These are phyloP conservation scores for Coboldia fuscipes DNA, from an alignment of 1,140 invertebrate species.

Conservation along the genomic window DNA sequence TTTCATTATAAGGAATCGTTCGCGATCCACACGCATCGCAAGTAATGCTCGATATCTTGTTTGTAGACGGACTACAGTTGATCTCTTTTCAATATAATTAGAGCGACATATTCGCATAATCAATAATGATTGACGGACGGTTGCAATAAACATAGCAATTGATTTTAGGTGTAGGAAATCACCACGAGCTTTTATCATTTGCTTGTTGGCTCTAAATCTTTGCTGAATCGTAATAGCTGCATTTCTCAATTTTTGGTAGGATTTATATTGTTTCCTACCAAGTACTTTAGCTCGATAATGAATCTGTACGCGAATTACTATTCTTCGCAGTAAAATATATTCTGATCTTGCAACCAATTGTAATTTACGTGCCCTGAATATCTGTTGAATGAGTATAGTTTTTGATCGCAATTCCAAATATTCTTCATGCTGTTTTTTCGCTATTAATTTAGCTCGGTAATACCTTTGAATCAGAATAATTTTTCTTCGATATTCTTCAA, in stretches of 20 bases:
- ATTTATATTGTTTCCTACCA: conserved; percentile 7
- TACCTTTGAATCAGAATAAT: conserved; percentile 11
- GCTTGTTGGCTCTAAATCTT: conserved; percentile 22
- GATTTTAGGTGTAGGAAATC: conserved; percentile 16
- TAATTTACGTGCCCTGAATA: conserved; percentile 8
- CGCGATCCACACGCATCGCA: conserved; percentile 11
- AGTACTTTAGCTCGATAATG: conserved; percentile 13
- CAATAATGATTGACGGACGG: too few species aligned
- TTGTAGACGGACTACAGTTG: conserved; percentile 17
- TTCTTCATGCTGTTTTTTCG: conserved; percentile 8
- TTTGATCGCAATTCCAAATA: conserved; percentile 11
- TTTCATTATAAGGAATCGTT: conserved; percentile 18
- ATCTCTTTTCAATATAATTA: too few species aligned
- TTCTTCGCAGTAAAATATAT: conserved; percentile 16
- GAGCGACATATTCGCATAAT: too few species aligned
- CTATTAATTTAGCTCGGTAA: conserved; percentile 11
- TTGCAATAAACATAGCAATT: too few species aligned
- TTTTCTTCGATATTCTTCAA: too few species aligned
- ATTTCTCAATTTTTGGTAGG: conserved; percentile 18
- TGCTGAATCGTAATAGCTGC: conserved; percentile 25
- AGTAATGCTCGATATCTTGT: conserved; percentile 19
- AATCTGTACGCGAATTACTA: conserved; percentile 17
- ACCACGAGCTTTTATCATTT: conserved; percentile 9
- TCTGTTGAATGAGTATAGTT: conserved; percentile 13
- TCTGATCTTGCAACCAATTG: conserved; percentile 9